Base-by-base conservation (phyloP, 2,113 vertebrate genomes). In the Eretmochelys imbricata region DNA sequence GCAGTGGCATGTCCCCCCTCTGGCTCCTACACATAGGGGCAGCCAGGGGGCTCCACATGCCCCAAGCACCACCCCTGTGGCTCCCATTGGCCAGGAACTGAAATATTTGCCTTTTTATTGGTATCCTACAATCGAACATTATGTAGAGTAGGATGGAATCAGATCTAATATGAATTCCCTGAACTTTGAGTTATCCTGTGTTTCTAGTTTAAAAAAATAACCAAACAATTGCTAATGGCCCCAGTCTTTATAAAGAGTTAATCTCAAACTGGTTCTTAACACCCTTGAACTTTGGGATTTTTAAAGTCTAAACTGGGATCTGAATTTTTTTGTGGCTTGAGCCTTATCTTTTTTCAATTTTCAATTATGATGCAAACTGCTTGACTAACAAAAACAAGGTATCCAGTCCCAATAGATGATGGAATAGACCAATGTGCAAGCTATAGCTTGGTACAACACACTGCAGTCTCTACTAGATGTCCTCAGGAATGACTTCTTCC, bases 321-420 rank as follows among this genome's bases (percentile, higher is more conserved):
- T 89, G 54, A 94, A 59, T 88, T 42, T 42, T 42, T 62, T 76
- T 76, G 81, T 1, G 49, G 9, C 11, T 84, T 87, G 9, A 95
- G 8, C 7, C 62, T 0, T 50, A 0, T 82, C 22, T 92, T 90
- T 83, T 97, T 96, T 91, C 8, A 6, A 2, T 83, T 90, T 96
- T 16, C 82, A 93, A 93, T 90, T 85, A 94, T 16, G 24, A 0
- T 5, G 76, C 89, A 90, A 93, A 91, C n/a, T 24, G 48, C 82
- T 80, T 88, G 86, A 51, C 90, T 89, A 82, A 38, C 59, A 93
- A 93, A 87, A 93, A 87, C 7, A 25, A 95, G 89, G 5, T 2
- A 1, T 35, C 13, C 83, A 1, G n/a, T 5, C 84, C 54, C 69
- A 88, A 93, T 6, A 51, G 3, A 12, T 69, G 35, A 25, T 6